Conservation (phyloP, 2,888 invertebrate species). For the Galeruca laticollis region DNA sequence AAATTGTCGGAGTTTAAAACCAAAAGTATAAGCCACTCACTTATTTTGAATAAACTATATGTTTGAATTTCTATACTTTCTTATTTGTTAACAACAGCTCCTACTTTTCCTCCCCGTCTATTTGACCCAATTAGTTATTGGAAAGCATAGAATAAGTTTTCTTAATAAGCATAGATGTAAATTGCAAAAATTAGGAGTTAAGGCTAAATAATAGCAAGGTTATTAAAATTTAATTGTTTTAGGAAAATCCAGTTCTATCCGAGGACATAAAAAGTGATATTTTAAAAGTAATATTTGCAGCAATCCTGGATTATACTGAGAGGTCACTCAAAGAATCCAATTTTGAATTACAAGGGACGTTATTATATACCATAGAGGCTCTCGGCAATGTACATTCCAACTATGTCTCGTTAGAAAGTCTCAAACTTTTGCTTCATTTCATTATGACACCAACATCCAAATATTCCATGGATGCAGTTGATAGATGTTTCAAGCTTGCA, state of each 20-base stretch:
- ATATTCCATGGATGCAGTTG: constrained; percentile 71
- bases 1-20: too few relatives aligned
- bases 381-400: constrained; percentile 60
- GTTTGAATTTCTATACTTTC: too few relatives aligned
- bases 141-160: too few relatives aligned
- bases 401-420: constrained; percentile 49
- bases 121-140: too few relatives aligned
- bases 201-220: background rate
- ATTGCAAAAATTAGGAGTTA: too few relatives aligned
- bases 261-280: constrained; percentile 64
- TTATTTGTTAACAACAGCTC: too few relatives aligned
- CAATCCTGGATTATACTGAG: constrained; percentile 67
- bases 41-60: too few relatives aligned
- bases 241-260: constrained; percentile 49
- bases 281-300: constrained; percentile 65
- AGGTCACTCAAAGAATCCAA: constrained; percentile 69
- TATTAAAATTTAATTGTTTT: constrained; percentile 31
- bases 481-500: constrained; percentile 72
- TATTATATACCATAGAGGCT: constrained; percentile 70
- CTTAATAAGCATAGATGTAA: too few relatives aligned
- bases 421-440: constrained; percentile 72
- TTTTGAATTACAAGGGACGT: constrained; percentile 69
- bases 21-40: too few relatives aligned
- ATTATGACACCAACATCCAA: constrained; percentile 75
- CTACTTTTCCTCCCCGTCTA: too few relatives aligned